Base-by-base conservation (phyloP, 53 echinoderm and acorn worm species). In the Astropecten irregularis region DNA sequence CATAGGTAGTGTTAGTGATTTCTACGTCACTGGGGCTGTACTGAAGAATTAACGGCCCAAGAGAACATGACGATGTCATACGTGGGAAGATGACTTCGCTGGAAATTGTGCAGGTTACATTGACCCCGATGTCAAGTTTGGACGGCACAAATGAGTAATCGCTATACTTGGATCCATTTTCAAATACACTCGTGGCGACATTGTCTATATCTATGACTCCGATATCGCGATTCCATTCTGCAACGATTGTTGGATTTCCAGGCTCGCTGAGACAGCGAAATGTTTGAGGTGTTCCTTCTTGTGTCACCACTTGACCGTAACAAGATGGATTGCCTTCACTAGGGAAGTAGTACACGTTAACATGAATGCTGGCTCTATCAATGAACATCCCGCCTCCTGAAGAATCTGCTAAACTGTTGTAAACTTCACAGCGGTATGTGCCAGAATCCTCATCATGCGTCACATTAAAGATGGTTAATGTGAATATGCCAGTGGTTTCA, bases 21-120 rank as follows among this genome's bases (percentile, higher is more conserved):
- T 66, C 23, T 25, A 85, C 53, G 35, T 76, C 31, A 39, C 65
- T 39, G 2, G 86, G 86, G 51, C 49, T 39, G 30, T 59, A 85
- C 39, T 64, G 29, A 9, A 85, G 66, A 54, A 64, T 40, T 31
- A 85, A 31, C 1, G 86, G 86, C 37, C 86, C 86, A 37, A 66
- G 50, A 2, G 39, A 38, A 15, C 86, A 85, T 0, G 57, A 48
- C 28, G 44, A 6, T 18, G 3, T 53, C 10, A 16, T 26, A 2
- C 40, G 6, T 0, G 67, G 71, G 22, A 76, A 66, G 1, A 19
- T 28, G 40, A 11, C 2, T 8, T 6, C 14, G n/a, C 65, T 64
- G 0, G 16, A 0, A 28, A 76, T 40, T 18, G 49, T 40, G 16
- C 86, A 85, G 1, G 40, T 73, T 13, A 65, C 4, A 10, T 36